Conservation (phyloP, 2,797 vertebrate genomes). For the Alcedo atthis region DNA sequence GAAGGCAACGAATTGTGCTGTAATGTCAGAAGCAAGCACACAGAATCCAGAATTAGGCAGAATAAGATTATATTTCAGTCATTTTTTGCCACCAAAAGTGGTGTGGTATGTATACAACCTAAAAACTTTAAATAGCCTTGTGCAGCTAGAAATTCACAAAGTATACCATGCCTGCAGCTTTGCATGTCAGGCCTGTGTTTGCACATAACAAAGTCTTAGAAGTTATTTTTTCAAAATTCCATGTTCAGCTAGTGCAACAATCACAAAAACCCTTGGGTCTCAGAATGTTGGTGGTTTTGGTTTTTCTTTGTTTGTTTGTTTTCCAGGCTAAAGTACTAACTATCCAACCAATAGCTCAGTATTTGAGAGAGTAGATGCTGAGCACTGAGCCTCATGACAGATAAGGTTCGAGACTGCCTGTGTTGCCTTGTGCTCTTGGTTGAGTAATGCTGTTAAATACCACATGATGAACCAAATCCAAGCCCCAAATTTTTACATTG, state of each 20-base stretch:
- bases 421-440: not conserved
- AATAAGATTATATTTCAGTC: not conserved
- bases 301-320: not conserved
- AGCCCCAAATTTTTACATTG: not conserved
- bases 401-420: not conserved
- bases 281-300: not conserved
- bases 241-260: not conserved
- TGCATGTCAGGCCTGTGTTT: not conserved
- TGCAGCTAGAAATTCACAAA: not conserved
- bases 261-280: not conserved
- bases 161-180: not conserved
- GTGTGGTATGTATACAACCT: not conserved
- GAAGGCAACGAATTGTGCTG: not conserved
- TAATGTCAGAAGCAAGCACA: not conserved
- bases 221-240: not conserved
- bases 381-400: fast-evolving
- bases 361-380: not conserved
- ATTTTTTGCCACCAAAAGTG: not conserved
- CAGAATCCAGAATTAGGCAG: not conserved
- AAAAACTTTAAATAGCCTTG: not conserved
- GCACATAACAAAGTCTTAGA: not conserved
- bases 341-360: not conserved
- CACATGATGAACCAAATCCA: fast-evolving
- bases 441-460: not conserved
- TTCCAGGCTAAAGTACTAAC: not conserved